These are phyloP conservation scores for Oreochromis spilurus DNA, from an alignment of 2,113 vertebrate genomes.

Conservation along the genomic window DNA sequence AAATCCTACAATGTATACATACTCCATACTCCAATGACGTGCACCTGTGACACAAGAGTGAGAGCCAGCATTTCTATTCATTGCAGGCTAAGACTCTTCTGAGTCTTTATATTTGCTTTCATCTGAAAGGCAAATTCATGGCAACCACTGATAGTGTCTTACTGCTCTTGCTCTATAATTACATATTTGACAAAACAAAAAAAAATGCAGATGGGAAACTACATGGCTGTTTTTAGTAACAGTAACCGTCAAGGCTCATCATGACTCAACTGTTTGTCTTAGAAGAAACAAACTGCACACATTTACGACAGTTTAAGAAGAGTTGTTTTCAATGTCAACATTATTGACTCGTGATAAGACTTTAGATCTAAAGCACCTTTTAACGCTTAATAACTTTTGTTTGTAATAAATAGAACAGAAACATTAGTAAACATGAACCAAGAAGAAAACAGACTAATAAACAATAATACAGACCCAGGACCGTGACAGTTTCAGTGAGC, in stretches of 20 bases:
- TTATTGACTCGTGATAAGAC: background rate
- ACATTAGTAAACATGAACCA: background rate
- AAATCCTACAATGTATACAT: background rate
- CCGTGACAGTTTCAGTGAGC: background rate
- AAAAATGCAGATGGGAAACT: accelerated
- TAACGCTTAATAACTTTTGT: background rate
- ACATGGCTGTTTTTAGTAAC: background rate
- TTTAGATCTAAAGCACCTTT: background rate
- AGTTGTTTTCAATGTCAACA: background rate
- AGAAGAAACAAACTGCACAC: background rate
- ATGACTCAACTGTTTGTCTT: background rate
- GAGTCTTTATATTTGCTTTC: background rate
- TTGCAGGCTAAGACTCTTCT: background rate
- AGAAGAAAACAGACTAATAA: background rate
- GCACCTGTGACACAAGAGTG: background rate
- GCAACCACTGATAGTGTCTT: background rate
- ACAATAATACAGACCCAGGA: background rate
- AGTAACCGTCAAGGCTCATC: no score
- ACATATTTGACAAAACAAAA: no score
- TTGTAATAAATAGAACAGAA: background rate
- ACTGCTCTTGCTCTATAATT: background rate
- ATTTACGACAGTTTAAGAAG: no score
- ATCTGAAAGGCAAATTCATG: background rate
- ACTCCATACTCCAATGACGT: background rate
- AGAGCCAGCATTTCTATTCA: background rate